These are phyloP conservation scores for Astreopora myriophthalma DNA, from an alignment of 64 coral and sea anemone species.

Conservation along the genomic window DNA sequence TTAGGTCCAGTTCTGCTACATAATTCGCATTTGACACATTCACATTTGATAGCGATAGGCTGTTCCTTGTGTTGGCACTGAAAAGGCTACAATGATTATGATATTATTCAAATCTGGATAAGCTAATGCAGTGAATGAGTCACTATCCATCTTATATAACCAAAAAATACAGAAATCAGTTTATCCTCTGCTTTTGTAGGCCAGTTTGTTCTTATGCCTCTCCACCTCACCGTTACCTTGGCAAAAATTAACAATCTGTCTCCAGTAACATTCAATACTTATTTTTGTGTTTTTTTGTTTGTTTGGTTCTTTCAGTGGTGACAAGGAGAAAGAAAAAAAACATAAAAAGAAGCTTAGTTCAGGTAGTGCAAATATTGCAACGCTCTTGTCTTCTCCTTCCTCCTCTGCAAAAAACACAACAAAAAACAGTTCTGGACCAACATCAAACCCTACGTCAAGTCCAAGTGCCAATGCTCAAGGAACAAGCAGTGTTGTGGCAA, in stretches of 20 bases:
- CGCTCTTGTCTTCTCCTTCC: neutral
- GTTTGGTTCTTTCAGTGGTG: conserved; percentile 77
- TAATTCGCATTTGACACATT: too few relatives aligned
- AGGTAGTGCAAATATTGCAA: neutral
- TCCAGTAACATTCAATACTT: neutral
- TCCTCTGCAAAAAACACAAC: neutral
- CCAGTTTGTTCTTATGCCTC: too few relatives aligned
- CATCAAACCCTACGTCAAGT: neutral
- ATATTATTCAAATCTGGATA: too few relatives aligned
- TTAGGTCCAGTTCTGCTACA: too few relatives aligned
- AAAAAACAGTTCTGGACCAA: neutral
- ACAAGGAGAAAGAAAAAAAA: conserved; percentile 92
- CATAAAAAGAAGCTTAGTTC: conserved; percentile 64
- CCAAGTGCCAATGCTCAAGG: neutral
- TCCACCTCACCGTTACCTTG: too few relatives aligned
- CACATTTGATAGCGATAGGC: too few relatives aligned
- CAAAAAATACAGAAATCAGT: too few relatives aligned
- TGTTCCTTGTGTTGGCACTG: too few relatives aligned
- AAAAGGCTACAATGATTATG: too few relatives aligned
- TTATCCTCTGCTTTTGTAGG: too few relatives aligned
- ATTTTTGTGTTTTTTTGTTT: neutral
- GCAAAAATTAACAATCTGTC: neutral
- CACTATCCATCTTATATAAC: too few relatives aligned
- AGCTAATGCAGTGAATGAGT: too few relatives aligned
- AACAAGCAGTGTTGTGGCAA: neutral